Evolutionary conservation across 2,888 invertebrate genomes (phyloP).

Genomic region (Philaethria dido): DNA sequence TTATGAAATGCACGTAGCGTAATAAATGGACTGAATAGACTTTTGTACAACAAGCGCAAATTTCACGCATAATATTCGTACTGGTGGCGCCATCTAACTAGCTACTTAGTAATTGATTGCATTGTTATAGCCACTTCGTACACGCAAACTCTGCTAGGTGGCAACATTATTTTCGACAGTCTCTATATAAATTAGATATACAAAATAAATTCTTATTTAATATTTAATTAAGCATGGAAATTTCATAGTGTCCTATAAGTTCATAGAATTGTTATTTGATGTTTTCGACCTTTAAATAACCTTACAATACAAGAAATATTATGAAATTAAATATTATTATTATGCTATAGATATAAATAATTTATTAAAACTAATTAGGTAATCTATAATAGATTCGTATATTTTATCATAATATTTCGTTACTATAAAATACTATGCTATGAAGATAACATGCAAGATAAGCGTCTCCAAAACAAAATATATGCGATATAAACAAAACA

Average conservation of each 20-base stretch:
- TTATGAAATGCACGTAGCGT: background rate
- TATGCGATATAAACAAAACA: conserved; percentile 27
- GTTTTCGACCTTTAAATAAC: background rate
- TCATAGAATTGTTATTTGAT: background rate
- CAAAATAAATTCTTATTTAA: background rate
- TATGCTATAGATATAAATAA: conserved; percentile 13
- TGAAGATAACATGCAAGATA: conserved; percentile 17
- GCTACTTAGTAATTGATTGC: conserved; percentile 43
- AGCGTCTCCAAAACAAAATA: conserved; percentile 35
- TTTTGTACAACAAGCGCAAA: background rate
- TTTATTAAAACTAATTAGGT: conserved; percentile 3
- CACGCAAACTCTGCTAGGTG: conserved; percentile 53
- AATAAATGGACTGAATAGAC: background rate
- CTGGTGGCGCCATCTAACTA: conserved; percentile 57
- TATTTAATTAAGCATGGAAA: background rate
- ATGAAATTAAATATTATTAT: background rate
- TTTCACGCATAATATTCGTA: background rate
- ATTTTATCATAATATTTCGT: conserved; percentile 3
- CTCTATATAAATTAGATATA: background rate
- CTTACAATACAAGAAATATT: background rate
- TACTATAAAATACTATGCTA: conserved; percentile 18
- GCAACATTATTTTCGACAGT: conserved; percentile 35
- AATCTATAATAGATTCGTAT: conserved; percentile 8
- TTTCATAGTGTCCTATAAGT: background rate
- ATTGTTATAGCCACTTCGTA: conserved; percentile 39